Evolutionary conservation across 1,140 invertebrate species (phyloP), one percentile per base, ranked within the genome.

Genomic region (Drosophila takahashii): DNA sequence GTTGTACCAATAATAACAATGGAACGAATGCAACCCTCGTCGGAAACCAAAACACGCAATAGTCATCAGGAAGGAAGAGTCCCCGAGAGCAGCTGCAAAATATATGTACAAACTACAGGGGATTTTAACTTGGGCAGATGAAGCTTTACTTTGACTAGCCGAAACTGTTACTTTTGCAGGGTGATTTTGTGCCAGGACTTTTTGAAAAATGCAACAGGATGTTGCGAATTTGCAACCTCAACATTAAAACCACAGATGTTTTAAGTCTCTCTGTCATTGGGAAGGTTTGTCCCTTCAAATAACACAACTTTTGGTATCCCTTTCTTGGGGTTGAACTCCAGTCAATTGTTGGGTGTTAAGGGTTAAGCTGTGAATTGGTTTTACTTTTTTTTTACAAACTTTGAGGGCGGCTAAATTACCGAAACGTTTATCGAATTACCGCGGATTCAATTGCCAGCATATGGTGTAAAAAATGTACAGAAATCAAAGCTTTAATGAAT

Each of bases 1-100:
- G 81, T 84, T 84, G 77, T 86, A 70, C 81, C 81, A 84, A 84
- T 66, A 85, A 65, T 65, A 75, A 76, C 60, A 67, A 79, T 77
- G 71, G 15, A 52, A 29, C 74, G 57, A 64, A 44, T 36, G 37
- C 77, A 85, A 84, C 81, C 81, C 81, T 84, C 81, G 66, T 51
- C 54, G 47, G 29, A 59, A 47, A 50, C 39, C 51, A 45, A 61
- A 85, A 85, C 80, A 85, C 79, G 79, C 80, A 84, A 62, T 65
- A 56, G 80, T 73, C 70, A 61, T 71, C 53, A 72, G 50, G 34
- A 64, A 65, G 54, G 53, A 64, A 27, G 52, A 57, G 36, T 62
- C 36, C 41, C 59, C 37, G 29, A 26, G 45, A 72, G 66, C 69
- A 72, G 69, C 69, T 72, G 69, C 69, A 72, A 15, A 69, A 39